phyloP scores from a whole-genome alignment of 2,113 vertebrate genomes.

The Empidonax traillii region DNA sequence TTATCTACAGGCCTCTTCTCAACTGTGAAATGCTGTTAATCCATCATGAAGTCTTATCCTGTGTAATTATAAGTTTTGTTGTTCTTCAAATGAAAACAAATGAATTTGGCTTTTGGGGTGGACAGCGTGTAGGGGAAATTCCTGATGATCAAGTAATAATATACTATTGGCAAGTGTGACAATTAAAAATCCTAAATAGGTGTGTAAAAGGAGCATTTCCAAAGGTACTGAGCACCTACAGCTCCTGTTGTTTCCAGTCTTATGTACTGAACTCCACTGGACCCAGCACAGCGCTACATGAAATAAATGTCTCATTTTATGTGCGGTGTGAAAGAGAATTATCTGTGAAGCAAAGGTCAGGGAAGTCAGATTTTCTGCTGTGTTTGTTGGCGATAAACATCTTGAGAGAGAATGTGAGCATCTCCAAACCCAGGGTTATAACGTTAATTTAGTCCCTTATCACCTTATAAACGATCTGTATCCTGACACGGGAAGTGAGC shows the following conservation, averaged over 20 bases:
- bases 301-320: background rate
- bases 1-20: constrained; percentile 26
- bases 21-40: constrained; percentile 59
- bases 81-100: background rate
- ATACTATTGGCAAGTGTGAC: background rate
- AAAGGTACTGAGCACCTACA: background rate
- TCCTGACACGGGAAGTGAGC: constrained; percentile 57
- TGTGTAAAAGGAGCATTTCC: background rate
- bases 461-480: constrained; percentile 7
- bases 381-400: background rate
- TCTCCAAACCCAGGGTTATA: constrained; percentile 16
- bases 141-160: background rate
- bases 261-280: background rate
- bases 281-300: background rate
- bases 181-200: background rate
- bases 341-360: constrained; percentile 15
- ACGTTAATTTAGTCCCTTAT: constrained; percentile 39
- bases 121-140: background rate
- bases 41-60: constrained; percentile 33
- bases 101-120: background rate
- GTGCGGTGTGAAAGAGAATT: constrained; percentile 3
- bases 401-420: constrained; percentile 22
- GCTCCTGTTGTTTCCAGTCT: background rate
- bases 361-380: constrained; percentile 30
- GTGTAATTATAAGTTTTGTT: background rate